Evolutionary conservation across 2,113 vertebrate species (phyloP), one percentile per base, ranked within the genome.

Genomic region (Azemiops feae): DNA sequence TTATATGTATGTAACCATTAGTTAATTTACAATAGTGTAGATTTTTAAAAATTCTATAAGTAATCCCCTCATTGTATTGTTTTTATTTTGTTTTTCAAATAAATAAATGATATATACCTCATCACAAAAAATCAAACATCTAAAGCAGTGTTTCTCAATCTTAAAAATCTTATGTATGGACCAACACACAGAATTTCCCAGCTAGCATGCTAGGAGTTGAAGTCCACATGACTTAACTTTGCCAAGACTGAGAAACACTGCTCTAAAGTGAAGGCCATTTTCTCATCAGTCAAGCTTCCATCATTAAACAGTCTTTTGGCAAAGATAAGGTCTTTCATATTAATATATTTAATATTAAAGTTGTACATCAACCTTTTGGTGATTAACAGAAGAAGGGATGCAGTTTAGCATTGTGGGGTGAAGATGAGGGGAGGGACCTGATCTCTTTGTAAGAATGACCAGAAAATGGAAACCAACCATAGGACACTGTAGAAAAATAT

Each of bases 361-460:
- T 4, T 93, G 57, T 93, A 94, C 94, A 91, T 27, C 87, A 91
- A 3, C 23, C 74, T 93, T 27, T 43, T 89, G 23, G 57, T 58
- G 57, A 58, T 58, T 58, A 58, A 58, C 23, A 25, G 57, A 58
- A 58, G 23, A 7, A 58, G 57, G 57, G 23, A 25, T 58, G 23
- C 7, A 25, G 22, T 58, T 58, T 58, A 25, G 57, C 22, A 5
- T n/a, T 54, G 34, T 52, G 92, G 23, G 27, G 92, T 91, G 93
- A 57, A 85, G 94, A 54, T 88, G 55, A 74, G 87, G 5, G 95
- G 91, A 64, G 89, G 54, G 30, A 23, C 58, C 89, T 89, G 14
- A 23, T 90, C 23, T 23, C 12, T 27, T 87, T 91, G 81, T 87
- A 64, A 90, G 2, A 89, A 11, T 16, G 43, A 58, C 47, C 85